Evolutionary conservation across 2,888 invertebrate species (phyloP).

Genomic region (Oxystoma pomonae): DNA sequence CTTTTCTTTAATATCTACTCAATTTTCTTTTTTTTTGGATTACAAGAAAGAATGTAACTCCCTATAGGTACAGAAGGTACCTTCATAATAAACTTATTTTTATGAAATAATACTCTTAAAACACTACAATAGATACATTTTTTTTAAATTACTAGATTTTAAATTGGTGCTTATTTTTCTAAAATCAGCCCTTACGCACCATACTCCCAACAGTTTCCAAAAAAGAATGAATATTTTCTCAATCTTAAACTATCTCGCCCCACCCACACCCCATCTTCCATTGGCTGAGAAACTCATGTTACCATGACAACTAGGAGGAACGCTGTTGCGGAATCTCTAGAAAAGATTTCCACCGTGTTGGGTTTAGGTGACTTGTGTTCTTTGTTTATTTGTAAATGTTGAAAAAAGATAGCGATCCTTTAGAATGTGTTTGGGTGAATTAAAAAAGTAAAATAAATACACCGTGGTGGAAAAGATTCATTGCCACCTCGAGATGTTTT

Average conservation of each 20-base stretch:
- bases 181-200: background rate
- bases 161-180: background rate
- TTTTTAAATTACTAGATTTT: background rate
- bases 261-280: constrained; percentile 44
- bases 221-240: constrained; percentile 35
- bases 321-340: constrained; percentile 27
- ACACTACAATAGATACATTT: too few relatives aligned
- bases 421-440: background rate
- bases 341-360: background rate
- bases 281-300: constrained; percentile 45
- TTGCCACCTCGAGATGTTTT: constrained; percentile 50
- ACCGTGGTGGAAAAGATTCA: constrained; percentile 43
- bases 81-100: too few relatives aligned
- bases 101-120: too few relatives aligned
- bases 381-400: background rate
- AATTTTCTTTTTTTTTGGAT: too few relatives aligned
- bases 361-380: background rate
- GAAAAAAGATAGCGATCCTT: background rate
- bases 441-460: constrained; percentile 36
- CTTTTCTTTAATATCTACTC: too few relatives aligned
- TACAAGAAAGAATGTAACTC: too few relatives aligned
- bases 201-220: constrained; percentile 25
- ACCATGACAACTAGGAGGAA: constrained; percentile 48
- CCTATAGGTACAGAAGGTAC: too few relatives aligned
- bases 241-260: constrained; percentile 46